These are phyloP conservation scores for Terrapene triunguis DNA, from an alignment of 2,113 vertebrate species.

Conservation along the genomic window DNA sequence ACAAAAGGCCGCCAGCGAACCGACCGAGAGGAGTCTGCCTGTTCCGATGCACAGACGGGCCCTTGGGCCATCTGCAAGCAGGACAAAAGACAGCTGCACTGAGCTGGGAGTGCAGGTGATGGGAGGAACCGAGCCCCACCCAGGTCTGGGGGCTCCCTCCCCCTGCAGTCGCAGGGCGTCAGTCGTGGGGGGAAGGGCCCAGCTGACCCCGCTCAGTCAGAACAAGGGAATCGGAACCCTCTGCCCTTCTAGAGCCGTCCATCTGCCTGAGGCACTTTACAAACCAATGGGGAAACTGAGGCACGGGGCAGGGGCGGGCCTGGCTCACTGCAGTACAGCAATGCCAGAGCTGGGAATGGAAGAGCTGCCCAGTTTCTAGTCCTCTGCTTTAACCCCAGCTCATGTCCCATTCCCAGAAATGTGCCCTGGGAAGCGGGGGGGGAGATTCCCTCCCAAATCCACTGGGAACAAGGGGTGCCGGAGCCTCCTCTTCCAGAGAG, in stretches of 20 bases:
- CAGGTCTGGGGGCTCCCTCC: background rate
- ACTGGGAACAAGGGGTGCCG: too few relatives aligned
- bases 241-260: background rate
- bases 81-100: background rate
- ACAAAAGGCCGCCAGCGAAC: background rate
- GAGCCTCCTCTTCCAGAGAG: background rate
- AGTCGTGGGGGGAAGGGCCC: background rate
- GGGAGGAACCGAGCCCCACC: background rate
- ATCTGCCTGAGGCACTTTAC: background rate
- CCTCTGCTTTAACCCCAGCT: too few relatives aligned
- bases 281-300: background rate
- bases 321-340: too few relatives aligned
- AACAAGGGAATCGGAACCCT: background rate
- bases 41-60: background rate
- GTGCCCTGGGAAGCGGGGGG: accelerated
- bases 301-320: too few relatives aligned
- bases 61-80: background rate
- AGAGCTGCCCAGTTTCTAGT: too few relatives aligned
- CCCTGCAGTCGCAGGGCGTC: background rate
- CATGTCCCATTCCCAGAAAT: too few relatives aligned
- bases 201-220: background rate
- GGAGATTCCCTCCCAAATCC: too few relatives aligned
- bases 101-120: background rate
- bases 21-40: too few relatives aligned
- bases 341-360: too few relatives aligned